Evolutionary conservation across 2,113 vertebrate genomes (phyloP), one percentile per base, ranked within the genome.

Genomic region (Rhinoderma darwinii): DNA sequence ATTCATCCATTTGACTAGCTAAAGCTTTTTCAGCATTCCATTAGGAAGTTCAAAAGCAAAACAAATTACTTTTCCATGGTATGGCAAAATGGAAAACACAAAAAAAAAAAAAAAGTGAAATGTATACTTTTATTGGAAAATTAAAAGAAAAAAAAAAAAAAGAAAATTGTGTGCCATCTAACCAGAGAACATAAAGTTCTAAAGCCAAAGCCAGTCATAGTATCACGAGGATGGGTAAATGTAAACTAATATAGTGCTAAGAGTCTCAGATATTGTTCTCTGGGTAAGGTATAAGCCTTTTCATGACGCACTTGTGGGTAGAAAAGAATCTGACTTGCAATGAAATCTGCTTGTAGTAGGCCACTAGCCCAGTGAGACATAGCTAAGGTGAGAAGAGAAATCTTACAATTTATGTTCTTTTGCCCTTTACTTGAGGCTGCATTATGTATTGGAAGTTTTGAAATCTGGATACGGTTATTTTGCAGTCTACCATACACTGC

Each of bases 271-370:
- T 82, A 82, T 74, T 75, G 78, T 74, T 82, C 43, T 43, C 50
- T 15, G 41, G 51, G 39, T 82, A 4, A 43, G 44, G 41, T 54
- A 75, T 79, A 39, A 75, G 68, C 51, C 35, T 50, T 74, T 44
- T 56, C 22, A 82, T 82, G 86, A 87, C 86, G 78, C 78, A 87
- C 37, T 75, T 87, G 78, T 87, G 86, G 86, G 78, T 35, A 87
- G 78, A 82, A 75, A 87, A 87, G 39, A 87, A 82, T 82, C 37
- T 39, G n/a, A 32, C 59, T 50, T 27, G 66, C 66, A 82, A 70
- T 74, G n/a, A 59, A 41, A 27, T 32, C 30, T 37, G 30, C 66
- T 59, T 81, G 27, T 59, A 54, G 84, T 78, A 47, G 37, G 18
- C 47, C 12, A 14, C 15, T 27, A 41, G n/a, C 30, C 56, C 25